Conservation (phyloP, 1,140 invertebrate species). For the Drosophila navojoa region DNA sequence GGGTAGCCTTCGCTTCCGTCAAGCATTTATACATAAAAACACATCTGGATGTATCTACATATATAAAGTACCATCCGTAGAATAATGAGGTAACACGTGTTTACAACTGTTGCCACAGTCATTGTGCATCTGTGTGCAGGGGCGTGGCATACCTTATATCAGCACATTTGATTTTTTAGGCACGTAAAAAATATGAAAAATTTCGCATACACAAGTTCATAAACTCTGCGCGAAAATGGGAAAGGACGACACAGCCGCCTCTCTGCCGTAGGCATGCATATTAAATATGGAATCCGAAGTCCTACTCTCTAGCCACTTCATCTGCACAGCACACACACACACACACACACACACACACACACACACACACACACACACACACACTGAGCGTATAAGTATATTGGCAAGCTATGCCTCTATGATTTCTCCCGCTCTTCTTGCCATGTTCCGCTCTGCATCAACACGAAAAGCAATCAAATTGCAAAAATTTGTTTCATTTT, state of each 20-base stretch:
- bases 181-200: conserved; percentile 79
- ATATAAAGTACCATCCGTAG: background rate
- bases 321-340: conserved; percentile 22
- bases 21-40: background rate
- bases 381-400: conserved; percentile 23
- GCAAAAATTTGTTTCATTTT: conserved; percentile 83
- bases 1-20: too few relatives aligned
- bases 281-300: conserved; percentile 63
- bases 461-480: conserved; percentile 82
- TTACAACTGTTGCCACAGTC: conserved; percentile 44
- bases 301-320: conserved; percentile 27
- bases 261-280: conserved; percentile 68
- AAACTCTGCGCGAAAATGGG: conserved; percentile 55
- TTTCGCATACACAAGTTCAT: conserved; percentile 71
- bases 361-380: background rate
- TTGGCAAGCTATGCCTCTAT: conserved; percentile 33
- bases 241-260: conserved; percentile 18
- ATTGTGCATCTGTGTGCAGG: conserved; percentile 9
- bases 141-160: conserved; percentile 14
- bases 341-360: too few relatives aligned
- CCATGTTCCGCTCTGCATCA: conserved; percentile 51
- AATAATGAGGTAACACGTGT: conserved; percentile 46
- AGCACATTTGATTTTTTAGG: conserved; percentile 52
- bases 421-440: background rate
- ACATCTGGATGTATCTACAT: background rate